phyloP scores from a whole-genome alignment of 2,797 vertebrate species.

The Gymnopithys bicolor region DNA sequence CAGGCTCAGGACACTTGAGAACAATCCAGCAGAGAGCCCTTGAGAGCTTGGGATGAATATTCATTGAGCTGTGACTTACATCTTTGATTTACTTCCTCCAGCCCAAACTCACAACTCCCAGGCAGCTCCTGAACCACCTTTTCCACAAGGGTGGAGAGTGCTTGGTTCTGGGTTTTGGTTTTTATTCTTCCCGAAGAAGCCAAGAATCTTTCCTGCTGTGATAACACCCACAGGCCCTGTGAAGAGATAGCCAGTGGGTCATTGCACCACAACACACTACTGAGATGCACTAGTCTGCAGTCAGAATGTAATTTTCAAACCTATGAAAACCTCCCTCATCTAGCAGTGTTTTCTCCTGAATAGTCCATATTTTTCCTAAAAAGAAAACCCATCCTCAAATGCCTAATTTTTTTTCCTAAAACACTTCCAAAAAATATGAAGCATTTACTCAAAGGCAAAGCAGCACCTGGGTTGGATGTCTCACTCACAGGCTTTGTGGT shows the following conservation, averaged over 20 bases:
- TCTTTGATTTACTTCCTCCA: not conserved
- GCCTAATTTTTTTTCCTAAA: not conserved
- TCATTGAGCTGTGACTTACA: rapidly evolving
- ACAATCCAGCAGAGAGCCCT: not conserved
- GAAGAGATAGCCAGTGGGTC: rapidly evolving
- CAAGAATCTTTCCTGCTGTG: not conserved
- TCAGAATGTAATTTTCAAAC: not conserved
- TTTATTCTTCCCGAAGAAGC: not conserved
- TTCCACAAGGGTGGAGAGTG: no score
- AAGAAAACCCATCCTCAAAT: not conserved
- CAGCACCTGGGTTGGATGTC: rapidly evolving
- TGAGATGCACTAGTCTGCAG: not conserved
- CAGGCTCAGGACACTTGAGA: not conserved
- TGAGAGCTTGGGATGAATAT: not conserved
- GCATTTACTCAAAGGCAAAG: not conserved
- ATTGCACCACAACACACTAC: not conserved
- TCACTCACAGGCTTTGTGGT: not conserved
- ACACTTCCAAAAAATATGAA: not conserved
- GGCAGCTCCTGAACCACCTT: not conserved
- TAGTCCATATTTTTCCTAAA: not conserved
- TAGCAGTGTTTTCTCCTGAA: not conserved
- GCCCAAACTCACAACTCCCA: not conserved
- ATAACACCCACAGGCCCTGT: not conserved
- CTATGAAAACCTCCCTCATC: not conserved
- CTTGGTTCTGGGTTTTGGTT: not conserved